phyloP scores from a whole-genome alignment of 2,888 invertebrate genomes.

The Crocallis elinguaria region DNA sequence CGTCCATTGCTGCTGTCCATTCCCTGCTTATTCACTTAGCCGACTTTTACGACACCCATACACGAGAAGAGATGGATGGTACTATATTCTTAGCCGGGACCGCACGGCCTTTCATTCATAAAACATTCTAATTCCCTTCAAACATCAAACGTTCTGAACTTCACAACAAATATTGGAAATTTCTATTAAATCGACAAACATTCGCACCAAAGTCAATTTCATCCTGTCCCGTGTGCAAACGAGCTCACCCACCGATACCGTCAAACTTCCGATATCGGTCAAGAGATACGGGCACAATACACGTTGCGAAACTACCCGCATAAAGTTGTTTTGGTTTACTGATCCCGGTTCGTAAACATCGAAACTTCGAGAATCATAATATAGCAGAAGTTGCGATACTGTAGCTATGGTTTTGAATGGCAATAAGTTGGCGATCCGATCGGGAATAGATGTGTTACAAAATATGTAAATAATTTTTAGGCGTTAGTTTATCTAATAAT shows the following conservation, averaged over 20 bases:
- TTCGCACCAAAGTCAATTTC: slow-evolving; percentile 1
- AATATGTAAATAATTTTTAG: too few species aligned
- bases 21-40: too few species aligned
- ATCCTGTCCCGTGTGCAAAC: slow-evolving; percentile 4
- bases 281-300: slow-evolving; percentile 15
- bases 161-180: too few species aligned
- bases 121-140: too few species aligned
- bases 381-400: slow-evolving; percentile 16
- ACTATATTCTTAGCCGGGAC: too few species aligned
- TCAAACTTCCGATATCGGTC: slow-evolving; percentile 13
- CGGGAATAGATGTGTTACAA: slow-evolving; percentile 31
- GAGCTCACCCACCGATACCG: slow-evolving; percentile 6
- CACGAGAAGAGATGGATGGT: too few species aligned
- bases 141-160: too few species aligned
- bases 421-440: slow-evolving; percentile 34
- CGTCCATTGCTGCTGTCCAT: too few species aligned
- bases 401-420: slow-evolving; percentile 38
- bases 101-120: too few species aligned
- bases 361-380: slow-evolving; percentile 25
- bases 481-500: too few species aligned
- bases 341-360: slow-evolving; percentile 22
- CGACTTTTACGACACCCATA: too few species aligned
- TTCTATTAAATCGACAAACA: too few species aligned
- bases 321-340: slow-evolving; percentile 26
- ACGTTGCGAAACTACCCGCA: slow-evolving; percentile 20